These are phyloP conservation scores for Tachycineta bicolor DNA, from an alignment of 2,113 vertebrate genomes.

Conservation along the genomic window DNA sequence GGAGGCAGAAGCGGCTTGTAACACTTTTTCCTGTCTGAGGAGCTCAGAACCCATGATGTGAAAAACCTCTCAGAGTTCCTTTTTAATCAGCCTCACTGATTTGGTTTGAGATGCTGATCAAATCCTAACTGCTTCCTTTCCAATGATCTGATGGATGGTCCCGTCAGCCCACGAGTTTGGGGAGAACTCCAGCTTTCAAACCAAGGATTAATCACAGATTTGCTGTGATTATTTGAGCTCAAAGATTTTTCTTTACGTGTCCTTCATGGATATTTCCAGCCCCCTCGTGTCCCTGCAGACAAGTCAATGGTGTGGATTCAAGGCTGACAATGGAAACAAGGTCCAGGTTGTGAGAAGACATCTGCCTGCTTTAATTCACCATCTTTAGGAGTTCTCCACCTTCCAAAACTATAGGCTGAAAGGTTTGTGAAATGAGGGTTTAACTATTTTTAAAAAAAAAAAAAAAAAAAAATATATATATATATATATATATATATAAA, in stretches of 20 bases:
- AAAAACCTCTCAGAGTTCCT: neutral
- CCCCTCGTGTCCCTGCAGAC: neutral
- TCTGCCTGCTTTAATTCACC: neutral
- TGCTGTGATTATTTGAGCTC: neutral
- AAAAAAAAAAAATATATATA: neutral
- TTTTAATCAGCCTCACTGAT: neutral
- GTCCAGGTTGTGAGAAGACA: neutral
- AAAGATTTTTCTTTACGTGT: neutral
- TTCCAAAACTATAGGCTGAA: neutral
- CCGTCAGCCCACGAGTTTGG: neutral
- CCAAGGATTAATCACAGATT: neutral
- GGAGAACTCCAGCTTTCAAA: constrained; percentile 15
- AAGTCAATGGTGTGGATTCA: neutral
- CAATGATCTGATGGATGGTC: neutral
- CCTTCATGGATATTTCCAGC: neutral
- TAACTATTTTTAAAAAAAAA: neutral
- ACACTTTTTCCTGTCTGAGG: neutral
- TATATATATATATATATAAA: neutral
- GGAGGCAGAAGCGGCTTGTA: neutral
- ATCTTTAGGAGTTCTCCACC: neutral
- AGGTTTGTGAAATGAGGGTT: neutral
- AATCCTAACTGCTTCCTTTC: neutral
- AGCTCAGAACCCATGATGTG: neutral
- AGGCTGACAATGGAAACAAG: neutral
- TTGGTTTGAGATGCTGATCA: neutral